A percentile compares a stretch with the other conserved stretches of the same genome.
phyloP scores from a whole-genome alignment of 2,888 invertebrate species.

The Muschampia plurimacula region DNA sequence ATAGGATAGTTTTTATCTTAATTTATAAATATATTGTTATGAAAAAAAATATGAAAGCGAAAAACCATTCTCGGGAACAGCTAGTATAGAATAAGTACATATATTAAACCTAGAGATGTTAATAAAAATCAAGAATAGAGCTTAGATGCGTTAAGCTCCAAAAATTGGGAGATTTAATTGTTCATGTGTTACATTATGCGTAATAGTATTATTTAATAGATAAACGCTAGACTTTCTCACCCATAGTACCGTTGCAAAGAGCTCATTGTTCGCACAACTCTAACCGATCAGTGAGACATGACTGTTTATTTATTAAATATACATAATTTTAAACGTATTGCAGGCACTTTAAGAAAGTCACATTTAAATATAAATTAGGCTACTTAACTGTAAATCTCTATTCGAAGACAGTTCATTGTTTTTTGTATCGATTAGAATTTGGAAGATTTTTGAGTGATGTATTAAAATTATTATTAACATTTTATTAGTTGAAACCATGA shows the following conservation, averaged over 20 bases:
- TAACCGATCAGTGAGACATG: conserved; percentile 65
- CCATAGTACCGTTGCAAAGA: conserved; percentile 20
- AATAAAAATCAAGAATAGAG: too few relatives aligned
- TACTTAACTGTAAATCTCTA: conserved; percentile 30
- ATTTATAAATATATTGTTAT: too few relatives aligned
- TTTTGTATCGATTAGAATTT: background rate
- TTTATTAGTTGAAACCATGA: background rate
- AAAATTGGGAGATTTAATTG: too few relatives aligned
- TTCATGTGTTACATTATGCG: too few relatives aligned
- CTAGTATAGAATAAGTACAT: too few relatives aligned
- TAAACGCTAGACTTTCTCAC: background rate
- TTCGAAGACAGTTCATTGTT: background rate
- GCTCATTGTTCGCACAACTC: conserved; percentile 47
- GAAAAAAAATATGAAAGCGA: too few relatives aligned
- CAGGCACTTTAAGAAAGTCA: conserved; percentile 31
- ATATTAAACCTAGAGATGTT: too few relatives aligned
- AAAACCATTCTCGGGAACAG: too few relatives aligned
- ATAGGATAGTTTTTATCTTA: too few relatives aligned
- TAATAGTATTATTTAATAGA: background rate
- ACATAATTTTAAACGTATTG: conserved; percentile 23
- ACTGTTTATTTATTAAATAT: background rate
- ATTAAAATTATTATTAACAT: background rate
- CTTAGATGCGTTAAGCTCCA: too few relatives aligned
- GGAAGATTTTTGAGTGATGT: background rate
- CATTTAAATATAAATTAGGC: conserved; percentile 21